These are phyloP conservation scores for Nematolebias whitei DNA, from an alignment of 2,113 vertebrate genomes.

Conservation along the genomic window DNA sequence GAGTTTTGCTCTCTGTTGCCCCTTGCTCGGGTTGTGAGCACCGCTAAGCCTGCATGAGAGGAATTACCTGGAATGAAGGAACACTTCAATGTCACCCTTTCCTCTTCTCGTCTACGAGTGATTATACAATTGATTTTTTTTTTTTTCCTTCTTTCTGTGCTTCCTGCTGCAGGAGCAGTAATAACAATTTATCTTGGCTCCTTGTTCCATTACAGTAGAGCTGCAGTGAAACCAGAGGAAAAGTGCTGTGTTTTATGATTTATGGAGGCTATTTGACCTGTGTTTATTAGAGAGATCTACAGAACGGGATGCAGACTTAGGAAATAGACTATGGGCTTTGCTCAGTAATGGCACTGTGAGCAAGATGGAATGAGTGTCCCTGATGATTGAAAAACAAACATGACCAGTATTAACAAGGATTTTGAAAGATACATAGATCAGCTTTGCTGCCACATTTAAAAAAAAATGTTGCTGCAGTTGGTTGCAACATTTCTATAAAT, in stretches of 20 bases:
- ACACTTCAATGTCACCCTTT: slow-evolving; percentile 76
- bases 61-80: slow-evolving; percentile 71
- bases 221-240: slow-evolving; percentile 70
- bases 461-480: not conserved
- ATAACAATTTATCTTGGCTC: slow-evolving; percentile 82
- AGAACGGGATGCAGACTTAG: slow-evolving; percentile 63
- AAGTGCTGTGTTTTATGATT: slow-evolving; percentile 78
- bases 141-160: slow-evolving; percentile 69
- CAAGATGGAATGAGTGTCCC: slow-evolving; percentile 55
- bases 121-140: slow-evolving; percentile 81
- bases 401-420: slow-evolving; percentile 24
- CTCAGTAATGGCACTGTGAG: slow-evolving; percentile 41
- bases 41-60: slow-evolving; percentile 59
- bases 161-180: slow-evolving; percentile 72
- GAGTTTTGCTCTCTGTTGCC: slow-evolving; percentile 40
- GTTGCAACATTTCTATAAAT: not conserved
- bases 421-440: slow-evolving; percentile 36
- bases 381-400: slow-evolving; percentile 64
- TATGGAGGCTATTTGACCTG: slow-evolving; percentile 79
- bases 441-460: not conserved
- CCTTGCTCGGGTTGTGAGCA: slow-evolving; percentile 35
- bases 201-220: slow-evolving; percentile 77
- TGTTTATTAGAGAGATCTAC: slow-evolving; percentile 77
- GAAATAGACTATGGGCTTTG: slow-evolving; percentile 66
- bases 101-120: slow-evolving; percentile 71